Conservation (phyloP, 64 coral and sea anemone species). For the Stylophora pistillata region DNA sequence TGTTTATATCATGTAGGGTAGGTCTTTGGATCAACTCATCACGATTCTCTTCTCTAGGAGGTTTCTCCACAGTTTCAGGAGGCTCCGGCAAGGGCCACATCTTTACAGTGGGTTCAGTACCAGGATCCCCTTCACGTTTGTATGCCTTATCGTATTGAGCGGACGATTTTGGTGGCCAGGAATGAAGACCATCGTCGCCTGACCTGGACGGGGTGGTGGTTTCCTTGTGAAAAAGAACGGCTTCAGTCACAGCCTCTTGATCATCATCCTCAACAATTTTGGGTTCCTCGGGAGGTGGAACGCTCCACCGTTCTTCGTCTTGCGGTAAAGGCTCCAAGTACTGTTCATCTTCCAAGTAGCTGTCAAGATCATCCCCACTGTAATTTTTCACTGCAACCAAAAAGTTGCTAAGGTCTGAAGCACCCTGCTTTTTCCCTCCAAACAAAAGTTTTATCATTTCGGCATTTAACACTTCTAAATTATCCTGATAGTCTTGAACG, state of each 20-base stretch:
- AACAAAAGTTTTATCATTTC: constrained; percentile 76
- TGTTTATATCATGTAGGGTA: neutral
- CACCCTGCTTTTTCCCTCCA: constrained; percentile 46
- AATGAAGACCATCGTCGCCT: constrained; percentile 46
- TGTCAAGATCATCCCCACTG: constrained; percentile 53
- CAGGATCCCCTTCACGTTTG: neutral
- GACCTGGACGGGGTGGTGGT: neutral
- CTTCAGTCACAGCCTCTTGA: neutral
- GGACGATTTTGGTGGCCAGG: constrained; percentile 64
- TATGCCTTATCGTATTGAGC: constrained; percentile 10
- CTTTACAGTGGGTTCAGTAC: neutral
- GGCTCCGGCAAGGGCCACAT: constrained; percentile 55
- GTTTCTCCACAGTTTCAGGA: constrained; percentile 14
- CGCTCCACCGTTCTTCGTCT: constrained; percentile 63
- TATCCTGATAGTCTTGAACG: constrained; percentile 27
- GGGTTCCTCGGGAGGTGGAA: constrained; percentile 44
- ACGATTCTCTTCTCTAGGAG: neutral
- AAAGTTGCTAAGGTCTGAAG: constrained; percentile 52
- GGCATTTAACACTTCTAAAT: constrained; percentile 43
- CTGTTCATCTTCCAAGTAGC: constrained; percentile 40
- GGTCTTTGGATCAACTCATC: neutral
- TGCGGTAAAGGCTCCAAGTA: constrained; percentile 45
- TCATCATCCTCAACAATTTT: constrained; percentile 1
- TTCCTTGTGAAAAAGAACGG: neutral
- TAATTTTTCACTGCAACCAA: constrained; percentile 32